Evolutionary conservation across 64 coral and sea anemone species (phyloP).

Genomic region (Astreopora myriophthalma): DNA sequence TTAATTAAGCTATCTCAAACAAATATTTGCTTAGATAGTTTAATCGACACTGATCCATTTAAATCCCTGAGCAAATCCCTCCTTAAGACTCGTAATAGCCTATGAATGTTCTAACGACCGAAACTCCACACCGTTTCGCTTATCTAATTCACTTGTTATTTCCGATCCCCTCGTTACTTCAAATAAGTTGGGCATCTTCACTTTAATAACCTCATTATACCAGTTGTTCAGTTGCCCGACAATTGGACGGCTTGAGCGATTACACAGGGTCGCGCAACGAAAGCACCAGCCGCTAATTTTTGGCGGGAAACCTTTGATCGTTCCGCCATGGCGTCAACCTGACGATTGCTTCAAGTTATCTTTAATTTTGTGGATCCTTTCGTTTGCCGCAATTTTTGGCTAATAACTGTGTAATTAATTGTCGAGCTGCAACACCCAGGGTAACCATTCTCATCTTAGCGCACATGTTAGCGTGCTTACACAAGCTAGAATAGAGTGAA

Average conservation of each 20-base stretch:
- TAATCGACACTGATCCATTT: neutral
- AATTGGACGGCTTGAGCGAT: neutral
- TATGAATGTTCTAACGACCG: neutral
- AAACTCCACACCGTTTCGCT: neutral
- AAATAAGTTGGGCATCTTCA: neutral
- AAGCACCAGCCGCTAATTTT: neutral
- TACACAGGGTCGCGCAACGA: neutral
- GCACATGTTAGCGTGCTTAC: no score
- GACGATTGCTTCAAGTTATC: neutral
- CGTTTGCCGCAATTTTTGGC: neutral
- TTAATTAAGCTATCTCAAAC: neutral
- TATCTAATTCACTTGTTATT: neutral
- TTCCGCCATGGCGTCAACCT: conserved; percentile 12
- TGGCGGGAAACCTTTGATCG: conserved; percentile 28
- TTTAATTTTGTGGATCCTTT: neutral
- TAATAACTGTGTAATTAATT: no score
- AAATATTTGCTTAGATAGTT: conserved; percentile 32
- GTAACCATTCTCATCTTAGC: no score
- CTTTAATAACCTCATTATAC: conserved; percentile 2
- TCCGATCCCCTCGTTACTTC: neutral
- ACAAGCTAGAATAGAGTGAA: no score
- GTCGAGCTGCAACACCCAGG: no score
- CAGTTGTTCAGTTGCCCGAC: neutral
- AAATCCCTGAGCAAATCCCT: neutral
- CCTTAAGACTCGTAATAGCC: neutral